Evolutionary conservation across 1,140 invertebrate species (phyloP), one percentile per base, ranked within the genome.

Genomic region (Sipha flava): DNA sequence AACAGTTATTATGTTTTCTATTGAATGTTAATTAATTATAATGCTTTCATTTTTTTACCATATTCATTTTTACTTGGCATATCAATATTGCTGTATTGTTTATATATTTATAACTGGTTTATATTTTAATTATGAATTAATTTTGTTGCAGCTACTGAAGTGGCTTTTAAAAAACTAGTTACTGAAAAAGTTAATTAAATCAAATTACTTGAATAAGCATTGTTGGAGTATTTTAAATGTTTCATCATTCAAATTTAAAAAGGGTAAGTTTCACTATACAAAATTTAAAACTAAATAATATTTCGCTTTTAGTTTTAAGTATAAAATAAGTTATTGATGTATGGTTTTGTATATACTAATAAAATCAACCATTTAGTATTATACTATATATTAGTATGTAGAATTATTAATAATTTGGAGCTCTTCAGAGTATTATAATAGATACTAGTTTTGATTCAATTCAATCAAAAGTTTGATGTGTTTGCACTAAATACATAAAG

Each of bases 111-210:
- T n/a, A n/a, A n/a, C n/a, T n/a, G n/a, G n/a, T n/a, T n/a, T n/a
- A n/a, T n/a, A n/a, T n/a, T n/a, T n/a, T n/a, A n/a, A n/a, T n/a
- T n/a, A n/a, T n/a, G n/a, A n/a, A n/a, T n/a, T n/a, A n/a, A n/a
- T 6, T 40, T 40, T 40, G 37, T 6, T 40, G 4, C 10, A 54
- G 52, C 73, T 59, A 12, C 73, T 57, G 49, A 77, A 18, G 73
- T 40, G 1, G 73, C 73, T 29, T 52, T 40, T 26, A 31, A 57
- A 4, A 77, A 77, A n/a, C 10, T 77, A 77, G 31, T 57, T 29
- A n/a, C 49, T 37, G 52, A 43, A 40, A 77, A 77, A 77, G 4
- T 18, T 9, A 77, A 77, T 54, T 77, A 77, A 57, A 77, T 59
- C n/a, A 54, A 29, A n/a, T n/a, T 23, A 37, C 9, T 68, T 16